These are phyloP conservation scores for Coracopsis vasa DNA, from an alignment of 2,113 vertebrate species.

Conservation along the genomic window DNA sequence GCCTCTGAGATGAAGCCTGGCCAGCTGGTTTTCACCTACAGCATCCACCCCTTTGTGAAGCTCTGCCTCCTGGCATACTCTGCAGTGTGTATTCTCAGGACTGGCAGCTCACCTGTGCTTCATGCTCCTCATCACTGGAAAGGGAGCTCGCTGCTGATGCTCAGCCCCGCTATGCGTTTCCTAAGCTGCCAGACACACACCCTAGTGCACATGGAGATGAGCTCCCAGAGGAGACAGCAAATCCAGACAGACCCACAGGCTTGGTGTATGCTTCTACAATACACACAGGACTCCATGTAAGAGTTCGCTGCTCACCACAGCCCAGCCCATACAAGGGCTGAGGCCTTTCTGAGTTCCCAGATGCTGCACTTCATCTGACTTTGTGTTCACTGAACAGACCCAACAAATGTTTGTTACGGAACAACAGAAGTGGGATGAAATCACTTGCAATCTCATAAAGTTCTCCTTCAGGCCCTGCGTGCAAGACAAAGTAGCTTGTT, in stretches of 20 bases:
- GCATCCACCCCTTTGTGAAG: background rate
- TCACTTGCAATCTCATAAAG: background rate
- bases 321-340: background rate
- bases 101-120: background rate
- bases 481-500: background rate
- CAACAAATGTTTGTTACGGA: background rate
- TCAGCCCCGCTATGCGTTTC: background rate
- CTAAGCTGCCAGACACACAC: background rate
- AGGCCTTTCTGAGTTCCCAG: background rate
- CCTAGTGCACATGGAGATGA: accelerated
- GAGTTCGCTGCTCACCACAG: background rate
- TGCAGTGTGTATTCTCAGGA: background rate
- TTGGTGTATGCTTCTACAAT: background rate
- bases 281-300: accelerated
- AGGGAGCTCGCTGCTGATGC: background rate
- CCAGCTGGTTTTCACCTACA: background rate
- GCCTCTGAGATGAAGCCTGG: background rate
- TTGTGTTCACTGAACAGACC: background rate
- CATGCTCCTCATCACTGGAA: accelerated
- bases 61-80: background rate
- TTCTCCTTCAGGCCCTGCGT: background rate
- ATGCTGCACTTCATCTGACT: background rate
- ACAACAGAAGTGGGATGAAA: background rate
- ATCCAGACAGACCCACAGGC: background rate
- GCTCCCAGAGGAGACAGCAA: background rate